Percentiles rank a stretch among this genome's conserved stretches.
Evolutionary conservation across 1,140 invertebrate genomes (phyloP).

Genomic region (Drosophila persimilis): DNA sequence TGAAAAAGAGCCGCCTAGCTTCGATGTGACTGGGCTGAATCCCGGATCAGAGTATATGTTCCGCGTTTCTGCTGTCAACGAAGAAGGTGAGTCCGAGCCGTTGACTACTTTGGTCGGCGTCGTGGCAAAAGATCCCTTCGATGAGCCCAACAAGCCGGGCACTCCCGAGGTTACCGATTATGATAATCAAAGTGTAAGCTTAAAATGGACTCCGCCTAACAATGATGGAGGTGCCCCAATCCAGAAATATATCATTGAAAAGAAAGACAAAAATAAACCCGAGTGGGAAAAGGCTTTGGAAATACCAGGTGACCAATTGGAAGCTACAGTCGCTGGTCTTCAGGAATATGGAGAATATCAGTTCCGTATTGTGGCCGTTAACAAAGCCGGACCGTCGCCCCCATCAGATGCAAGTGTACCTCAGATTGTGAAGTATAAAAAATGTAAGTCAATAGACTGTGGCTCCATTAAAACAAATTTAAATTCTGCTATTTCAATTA

Average conservation of each 20-base stretch:
- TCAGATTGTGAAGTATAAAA: conserved; percentile 95
- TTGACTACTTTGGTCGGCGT: conserved; percentile 92
- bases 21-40: conserved; percentile 94
- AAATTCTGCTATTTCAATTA: no score
- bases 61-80: conserved; percentile 96
- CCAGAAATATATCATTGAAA: conserved; percentile 98
- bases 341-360: conserved; percentile 97
- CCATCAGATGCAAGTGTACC: conserved; percentile 97
- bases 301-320: conserved; percentile 90
- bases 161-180: conserved; percentile 96
- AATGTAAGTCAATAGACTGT: conserved; percentile 86
- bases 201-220: conserved; percentile 97
- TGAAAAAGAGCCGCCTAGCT: conserved; percentile 89
- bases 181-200: conserved; percentile 95
- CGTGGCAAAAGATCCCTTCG: conserved; percentile 98
- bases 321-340: conserved; percentile 92
- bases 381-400: conserved; percentile 96
- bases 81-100: conserved; percentile 97
- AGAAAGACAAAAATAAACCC: conserved; percentile 94
- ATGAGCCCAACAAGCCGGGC: conserved; percentile 93
- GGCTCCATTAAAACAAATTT: no score
- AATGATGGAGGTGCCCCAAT: conserved; percentile 97
- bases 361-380: conserved; percentile 97
- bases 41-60: conserved; percentile 98
- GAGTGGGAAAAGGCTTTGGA: conserved; percentile 97